Conservation (phyloP, 2,113 vertebrate species). For the Buteo buteo region DNA sequence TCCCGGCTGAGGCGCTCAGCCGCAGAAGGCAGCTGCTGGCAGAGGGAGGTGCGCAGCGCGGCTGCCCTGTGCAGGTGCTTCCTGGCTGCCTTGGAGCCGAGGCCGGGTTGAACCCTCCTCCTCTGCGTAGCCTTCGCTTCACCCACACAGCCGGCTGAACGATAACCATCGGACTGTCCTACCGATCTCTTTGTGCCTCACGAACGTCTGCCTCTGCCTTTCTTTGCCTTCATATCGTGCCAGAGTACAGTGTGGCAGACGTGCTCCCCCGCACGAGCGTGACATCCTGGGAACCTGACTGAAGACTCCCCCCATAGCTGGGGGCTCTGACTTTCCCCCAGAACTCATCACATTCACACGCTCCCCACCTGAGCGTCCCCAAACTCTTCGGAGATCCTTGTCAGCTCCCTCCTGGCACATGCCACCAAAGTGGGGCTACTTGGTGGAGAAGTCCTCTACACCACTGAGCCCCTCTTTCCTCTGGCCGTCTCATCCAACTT, state of each 20-base stretch:
- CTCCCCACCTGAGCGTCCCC: background rate
- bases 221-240: background rate
- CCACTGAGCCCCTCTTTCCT: background rate
- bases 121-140: background rate
- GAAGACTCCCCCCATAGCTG: background rate
- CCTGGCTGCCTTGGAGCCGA: background rate
- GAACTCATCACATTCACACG: background rate
- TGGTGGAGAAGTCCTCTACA: background rate
- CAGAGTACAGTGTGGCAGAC: background rate
- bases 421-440: background rate
- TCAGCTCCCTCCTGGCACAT: background rate
- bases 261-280: rapidly evolving
- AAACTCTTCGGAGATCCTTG: background rate
- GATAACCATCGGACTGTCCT: background rate
- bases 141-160: background rate
- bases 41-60: background rate
- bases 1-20: rapidly evolving
- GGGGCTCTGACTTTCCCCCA: background rate
- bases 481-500: background rate
- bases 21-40: background rate
- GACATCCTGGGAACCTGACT: background rate
- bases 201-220: background rate
- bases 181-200: background rate
- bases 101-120: background rate
- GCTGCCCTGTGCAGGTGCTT: background rate